Evolutionary conservation across 2,797 vertebrate genomes (phyloP), one percentile per base, ranked within the genome.

Genomic region (Enteromius argenteus): DNA sequence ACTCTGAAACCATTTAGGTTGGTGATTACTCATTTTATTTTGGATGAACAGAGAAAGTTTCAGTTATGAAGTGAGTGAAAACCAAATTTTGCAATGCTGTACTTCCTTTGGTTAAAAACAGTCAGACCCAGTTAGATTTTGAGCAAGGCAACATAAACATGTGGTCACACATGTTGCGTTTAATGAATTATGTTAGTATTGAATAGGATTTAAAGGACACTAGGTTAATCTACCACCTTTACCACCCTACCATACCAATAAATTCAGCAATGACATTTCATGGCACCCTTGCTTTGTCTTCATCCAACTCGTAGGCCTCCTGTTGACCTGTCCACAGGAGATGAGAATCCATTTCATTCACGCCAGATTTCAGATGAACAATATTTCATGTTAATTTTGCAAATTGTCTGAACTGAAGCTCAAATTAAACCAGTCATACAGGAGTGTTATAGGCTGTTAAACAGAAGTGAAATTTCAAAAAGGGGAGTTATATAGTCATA

Each of bases 301-400:
- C 23, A 9, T 32, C 23, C 15, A 14, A 35, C 14, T 60, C 37
- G 7, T 60, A 17, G 56, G 27, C 23, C n/a, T n/a, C n/a, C n/a
- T 53, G 10, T 71, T 86, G 85, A 93, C 93, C 91, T 92, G 85
- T 93, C 90, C 91, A 93, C 93, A 92, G 90, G 93, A 94, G 69
- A 86, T 91, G 42, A 92, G 89, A 46, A 94, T 90, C 91, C 90
- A 93, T 53, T 49, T 51, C 82, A 92, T 51, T 46, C n/a, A 46
- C 62, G 81, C 0, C 88, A 44, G 62, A 85, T 35, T 84, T 0
- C 88, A 46, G 44, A 84, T 30, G n/a, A 77, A 27, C 19, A 68
- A 68, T 75, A 42, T 78, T 64, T 17, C 3, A 1, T 69, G 17
- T 42, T 53, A 42, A 13, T 30, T 42, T 10, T 64, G 19, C 4